Base-by-base conservation (phyloP, 2,113 vertebrate genomes). In the Psophia crepitans region DNA sequence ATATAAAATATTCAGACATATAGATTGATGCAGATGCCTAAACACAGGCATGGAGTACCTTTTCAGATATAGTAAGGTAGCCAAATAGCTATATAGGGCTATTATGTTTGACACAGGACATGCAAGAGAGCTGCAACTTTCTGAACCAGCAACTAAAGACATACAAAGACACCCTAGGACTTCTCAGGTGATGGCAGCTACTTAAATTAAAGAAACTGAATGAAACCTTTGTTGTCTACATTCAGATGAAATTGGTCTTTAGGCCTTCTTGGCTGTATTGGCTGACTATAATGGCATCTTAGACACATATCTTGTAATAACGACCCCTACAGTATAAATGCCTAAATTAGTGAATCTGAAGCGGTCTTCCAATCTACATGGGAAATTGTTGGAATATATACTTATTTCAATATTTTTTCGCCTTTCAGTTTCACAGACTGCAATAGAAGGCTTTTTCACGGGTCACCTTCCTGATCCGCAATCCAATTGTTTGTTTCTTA, bases 271-370 rank as follows among this genome's bases (percentile, higher is more conserved):
- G 28, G 21, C 5, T 64, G 6, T 49, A 46, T 28, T 73, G 39
- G 4, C n/a, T 81, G 49, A 28, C 35, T 74, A 4, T n/a, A 69
- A 37, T 8, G 53, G 8, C 9, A 90, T 28, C 19, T 58, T 86
- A 81, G 17, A 65, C 28, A 51, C 3, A 7, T 7, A 64, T 2
- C 1, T 20, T 64, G 3, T 16, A 4, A 4, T 46, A 77, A 74
- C 5, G 10, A 3, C 17, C 1, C 1, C 11, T 57, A 4, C 7
- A 7, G 2, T 39, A 19, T 14, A 57, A 56, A 33, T 33, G 12
- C 2, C 8, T 66, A 20, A 2, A 27, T 63, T 68, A 58, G 24
- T 35, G 30, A 68, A 32, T 44, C n/a, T 73, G 56, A 78, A 74
- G 7, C 0, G 1, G 14, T 68, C 9, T 64, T 39, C n/a, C n/a